Evolutionary conservation across 1,140 invertebrate genomes (phyloP), one percentile per base, ranked within the genome.

Genomic region (Neodiprion virginianus): DNA sequence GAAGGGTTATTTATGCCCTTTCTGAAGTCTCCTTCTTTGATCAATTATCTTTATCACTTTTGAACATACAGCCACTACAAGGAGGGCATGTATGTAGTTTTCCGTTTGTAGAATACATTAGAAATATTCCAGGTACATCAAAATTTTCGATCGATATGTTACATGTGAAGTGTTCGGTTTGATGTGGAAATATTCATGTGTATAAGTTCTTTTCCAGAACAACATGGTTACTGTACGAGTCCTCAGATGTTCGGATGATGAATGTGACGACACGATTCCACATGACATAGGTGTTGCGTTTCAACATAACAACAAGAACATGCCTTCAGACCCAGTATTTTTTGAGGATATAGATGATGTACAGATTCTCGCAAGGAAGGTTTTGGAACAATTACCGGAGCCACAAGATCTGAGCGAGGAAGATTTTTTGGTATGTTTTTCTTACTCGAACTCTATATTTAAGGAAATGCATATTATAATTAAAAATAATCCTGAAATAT

Each of bases 301-400:
- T 75, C 61, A 85, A 17, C 77, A 80, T 1, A 66, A 49, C 2
- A 53, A 70, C 50, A 75, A 61, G 49, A 50, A 75, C 48, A 67
- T 74, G 70, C 49, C 68, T n/a, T 80, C 74, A 70, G 75, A 76
- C 4, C 78, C 80, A 48, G 65, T 84, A 21, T 71, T 78, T 1
- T 79, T 86, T 17, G 76, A 84, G 12, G 74, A 80, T 49, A 48
- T 81, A 14, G 69, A 74, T 8, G 88, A 91, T 81, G 82, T 88
- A 65, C 86, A 90, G 76, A 89, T 90, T 79, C 85, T 93, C 71
- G 78, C 90, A 5, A 87, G 90, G 76, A 84, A 90, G 77, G 84
- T 93, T 61, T 85, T 93, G 66, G 81, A 86, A 53, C 82, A 90
- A 71, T 82, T 94, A 66, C 92, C 92, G 4, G 89, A 89, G 76